Evolutionary conservation across 2,888 invertebrate genomes (phyloP).

Genomic region (Andrena haemorrhoa): DNA sequence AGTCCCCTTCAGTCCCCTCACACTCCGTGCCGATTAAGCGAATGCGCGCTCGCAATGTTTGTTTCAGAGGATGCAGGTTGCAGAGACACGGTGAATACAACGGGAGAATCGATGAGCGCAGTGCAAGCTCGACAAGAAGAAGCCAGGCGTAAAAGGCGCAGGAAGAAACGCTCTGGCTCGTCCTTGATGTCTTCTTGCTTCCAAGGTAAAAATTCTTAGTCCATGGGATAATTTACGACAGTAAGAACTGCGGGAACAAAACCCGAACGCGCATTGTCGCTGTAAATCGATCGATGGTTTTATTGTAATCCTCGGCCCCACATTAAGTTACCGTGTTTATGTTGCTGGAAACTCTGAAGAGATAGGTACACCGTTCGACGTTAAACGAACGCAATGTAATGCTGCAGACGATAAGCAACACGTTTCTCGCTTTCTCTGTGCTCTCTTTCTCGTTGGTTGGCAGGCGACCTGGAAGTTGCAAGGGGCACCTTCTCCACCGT

Average conservation of each 20-base stretch:
- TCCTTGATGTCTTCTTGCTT: slow-evolving; percentile 96
- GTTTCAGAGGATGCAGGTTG: slow-evolving; percentile 83
- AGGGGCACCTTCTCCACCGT: too few species aligned
- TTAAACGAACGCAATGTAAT: too few species aligned
- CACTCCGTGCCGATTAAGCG: not conserved
- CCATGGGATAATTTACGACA: not conserved
- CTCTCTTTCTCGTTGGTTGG: too few species aligned
- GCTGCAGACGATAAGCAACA: too few species aligned
- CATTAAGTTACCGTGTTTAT: too few species aligned
- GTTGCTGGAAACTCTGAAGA: too few species aligned
- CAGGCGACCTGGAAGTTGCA: too few species aligned
- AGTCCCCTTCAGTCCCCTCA: not conserved
- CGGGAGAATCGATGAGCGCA: slow-evolving; percentile 82
- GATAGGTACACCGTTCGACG: too few species aligned
- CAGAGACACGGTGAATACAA: slow-evolving; percentile 77
- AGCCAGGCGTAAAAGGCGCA: slow-evolving; percentile 94
- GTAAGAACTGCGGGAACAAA: not conserved
- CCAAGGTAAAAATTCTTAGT: slow-evolving; percentile 88
- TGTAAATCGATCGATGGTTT: not conserved
- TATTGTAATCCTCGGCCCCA: too few species aligned
- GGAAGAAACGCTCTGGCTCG: slow-evolving; percentile 95
- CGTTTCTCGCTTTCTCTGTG: too few species aligned
- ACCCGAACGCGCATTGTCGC: not conserved
- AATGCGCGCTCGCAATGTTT: slow-evolving; percentile 10
- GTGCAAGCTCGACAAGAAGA: slow-evolving; percentile 91